Base-by-base conservation (phyloP, 2,888 invertebrate species). In the Schizaphis graminum region DNA sequence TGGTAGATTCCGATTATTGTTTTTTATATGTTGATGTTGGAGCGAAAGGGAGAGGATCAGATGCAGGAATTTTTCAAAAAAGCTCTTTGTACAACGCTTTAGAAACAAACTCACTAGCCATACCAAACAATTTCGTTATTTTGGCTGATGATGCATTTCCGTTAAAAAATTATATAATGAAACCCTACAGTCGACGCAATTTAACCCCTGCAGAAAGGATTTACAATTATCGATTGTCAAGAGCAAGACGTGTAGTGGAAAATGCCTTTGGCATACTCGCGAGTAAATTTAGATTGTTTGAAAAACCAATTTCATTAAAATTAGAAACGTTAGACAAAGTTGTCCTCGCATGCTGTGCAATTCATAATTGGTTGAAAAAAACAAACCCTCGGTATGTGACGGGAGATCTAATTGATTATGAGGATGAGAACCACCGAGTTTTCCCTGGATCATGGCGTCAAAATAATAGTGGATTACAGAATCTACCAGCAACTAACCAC, bases 401-500 rank as follows among this genome's bases (percentile, higher is more conserved):
- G 57, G 56, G 10, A n/a, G 77, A 47, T 84, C 49, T 44, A 57
- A 86, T 86, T 84, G 89, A 94, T 90, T 56, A 90, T 57, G 93
- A 93, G 35, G 44, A 93, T 84, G 89, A 94, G 24, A 2, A 89
- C 2, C 89, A 61, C 44, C 26, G 41, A n/a, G 61, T 94, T 85
- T 84, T 89, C 53, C 85, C 49, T 89, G 89, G 93, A 56, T 89
- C 86, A 90, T 90, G 89, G 92, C 56, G 41, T 53, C 49, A 86
- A 86, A 61, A 93, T 92, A 87, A 91, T 53, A 85, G 35, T 44
- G 87, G 56, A 67, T 87, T 92, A 86, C 41, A 89, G 77, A 92
- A 91, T 56, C 7, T 86, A 91, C 47, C 91, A 84, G 57, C 91
- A 91, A 47, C 91, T 61, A 90, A 97, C 97, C 84, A 77, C 49